Evolutionary conservation across 2,888 invertebrate species (phyloP).

Genomic region (Phanerotoma sp.): DNA sequence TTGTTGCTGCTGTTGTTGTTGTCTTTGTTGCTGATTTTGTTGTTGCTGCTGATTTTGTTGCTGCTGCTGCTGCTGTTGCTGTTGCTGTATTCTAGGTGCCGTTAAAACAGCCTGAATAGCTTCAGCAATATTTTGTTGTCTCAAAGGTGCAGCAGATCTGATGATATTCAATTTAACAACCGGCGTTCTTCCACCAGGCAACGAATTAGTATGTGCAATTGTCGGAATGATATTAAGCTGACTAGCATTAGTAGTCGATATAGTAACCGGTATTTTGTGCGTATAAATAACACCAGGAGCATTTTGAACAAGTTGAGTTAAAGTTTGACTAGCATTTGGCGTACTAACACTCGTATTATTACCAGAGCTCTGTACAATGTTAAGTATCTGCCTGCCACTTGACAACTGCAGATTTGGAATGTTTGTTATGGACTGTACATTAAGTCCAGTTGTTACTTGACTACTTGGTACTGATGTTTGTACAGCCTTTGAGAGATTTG

Average conservation of each 20-base stretch:
- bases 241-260: slow-evolving; percentile 52
- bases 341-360: slow-evolving; percentile 35
- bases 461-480: slow-evolving; percentile 52
- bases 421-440: slow-evolving; percentile 48
- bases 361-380: slow-evolving; percentile 49
- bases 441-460: slow-evolving; percentile 40
- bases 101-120: slow-evolving; percentile 50
- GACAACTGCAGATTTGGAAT: slow-evolving; percentile 49
- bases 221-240: slow-evolving; percentile 53
- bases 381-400: slow-evolving; percentile 48
- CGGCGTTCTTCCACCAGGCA: slow-evolving; percentile 49
- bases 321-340: slow-evolving; percentile 44
- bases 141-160: slow-evolving; percentile 38
- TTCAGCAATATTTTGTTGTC: slow-evolving; percentile 46
- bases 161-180: slow-evolving; percentile 56
- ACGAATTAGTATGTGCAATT: slow-evolving; percentile 48
- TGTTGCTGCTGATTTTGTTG: no score
- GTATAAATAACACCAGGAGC: slow-evolving; percentile 68
- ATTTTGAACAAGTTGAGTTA: slow-evolving; percentile 51
- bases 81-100: slow-evolving; percentile 46
- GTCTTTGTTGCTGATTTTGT: no score
- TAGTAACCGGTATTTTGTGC: slow-evolving; percentile 69
- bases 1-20: no score
- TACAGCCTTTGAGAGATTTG: slow-evolving; percentile 55
- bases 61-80: slow-evolving; percentile 31